Evolutionary conservation across 2,113 vertebrate genomes (phyloP), one percentile per base, ranked within the genome.

Genomic region (Myocastor coypus): DNA sequence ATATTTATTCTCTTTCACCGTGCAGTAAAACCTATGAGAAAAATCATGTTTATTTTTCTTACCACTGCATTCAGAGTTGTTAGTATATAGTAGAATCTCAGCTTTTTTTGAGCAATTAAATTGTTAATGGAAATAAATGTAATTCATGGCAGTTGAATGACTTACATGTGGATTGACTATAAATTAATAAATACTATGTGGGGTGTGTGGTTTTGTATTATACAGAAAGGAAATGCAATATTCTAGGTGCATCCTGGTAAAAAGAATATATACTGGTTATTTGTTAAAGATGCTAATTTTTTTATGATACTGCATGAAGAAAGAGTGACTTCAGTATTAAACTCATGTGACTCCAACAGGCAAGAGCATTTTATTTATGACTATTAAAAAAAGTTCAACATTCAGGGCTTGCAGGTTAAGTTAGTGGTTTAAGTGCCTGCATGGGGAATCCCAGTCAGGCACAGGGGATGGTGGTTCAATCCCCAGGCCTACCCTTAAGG

Each of bases 111-210:
- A 84, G n/a, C 1, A 87, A 91, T 81, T 87, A 73, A 11, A 30
- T 34, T 77, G 80, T 90, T n/a, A 57, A 83, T 13, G 40, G 26
- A 77, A 89, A 96, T 77, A 77, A 91, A 82, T 85, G 4, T 86
- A 85, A 92, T 26, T 84, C 37, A 69, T 55, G 42, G 52, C 6
- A 82, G 30, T 40, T 84, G 22, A 16, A 50, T 63, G 8, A 52
- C 9, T 59, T 87, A 91, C 63, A 26, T 59, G 91, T 92, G 22
- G 17, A 3, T 5, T 82, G 3, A 5, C 20, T 37, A 42, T 92
- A 86, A 50, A 37, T 71, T 59, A 83, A 69, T 46, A 92, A 75
- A 61, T 81, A 46, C 24, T 83, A 78, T 71, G 20, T 78, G 83
- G 24, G 9, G 55, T 78, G 11, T 30, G 5, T 26, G 6, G 40